A percentile compares a stretch with the other conserved stretches of the same genome.
Conservation (phyloP, 1,140 invertebrate species). For the Drosophila navojoa region DNA sequence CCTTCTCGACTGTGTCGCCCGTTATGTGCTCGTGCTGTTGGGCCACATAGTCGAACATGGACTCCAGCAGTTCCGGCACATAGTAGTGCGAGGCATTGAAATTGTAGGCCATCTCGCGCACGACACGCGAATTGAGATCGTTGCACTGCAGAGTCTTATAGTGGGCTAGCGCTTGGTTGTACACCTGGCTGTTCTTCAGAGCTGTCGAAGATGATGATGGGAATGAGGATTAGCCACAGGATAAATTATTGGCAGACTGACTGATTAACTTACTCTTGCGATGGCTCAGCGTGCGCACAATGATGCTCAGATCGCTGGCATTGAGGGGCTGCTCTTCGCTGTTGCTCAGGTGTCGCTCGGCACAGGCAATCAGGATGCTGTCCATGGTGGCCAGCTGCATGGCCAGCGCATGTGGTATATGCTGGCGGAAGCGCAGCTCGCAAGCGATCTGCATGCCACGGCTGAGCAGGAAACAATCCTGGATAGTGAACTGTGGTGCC, state of each 20-base stretch:
- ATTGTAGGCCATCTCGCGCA: slow-evolving; percentile 82
- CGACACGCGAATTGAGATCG: slow-evolving; percentile 81
- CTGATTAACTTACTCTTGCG: slow-evolving; percentile 58
- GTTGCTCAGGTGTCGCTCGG: slow-evolving; percentile 55
- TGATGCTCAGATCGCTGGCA: slow-evolving; percentile 67
- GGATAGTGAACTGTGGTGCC: slow-evolving; percentile 71
- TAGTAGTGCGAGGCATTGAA: slow-evolving; percentile 76
- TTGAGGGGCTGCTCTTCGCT: slow-evolving; percentile 43
- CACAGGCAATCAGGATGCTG: slow-evolving; percentile 61
- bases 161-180: slow-evolving; percentile 54
- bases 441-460: slow-evolving; percentile 75
- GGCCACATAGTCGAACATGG: slow-evolving; percentile 83
- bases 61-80: slow-evolving; percentile 83
- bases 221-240: not conserved
- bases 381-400: slow-evolving; percentile 74
- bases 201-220: slow-evolving; percentile 23
- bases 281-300: slow-evolving; percentile 75
- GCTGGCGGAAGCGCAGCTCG: slow-evolving; percentile 70
- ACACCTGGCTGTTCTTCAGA: slow-evolving; percentile 56
- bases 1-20: slow-evolving; percentile 84
- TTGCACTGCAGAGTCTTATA: slow-evolving; percentile 61
- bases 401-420: slow-evolving; percentile 45
- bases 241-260: not conserved
- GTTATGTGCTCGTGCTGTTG: slow-evolving; percentile 78
- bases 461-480: slow-evolving; percentile 83